Conservation (phyloP, 2,888 invertebrate genomes). For the Anthophora plumipes region DNA sequence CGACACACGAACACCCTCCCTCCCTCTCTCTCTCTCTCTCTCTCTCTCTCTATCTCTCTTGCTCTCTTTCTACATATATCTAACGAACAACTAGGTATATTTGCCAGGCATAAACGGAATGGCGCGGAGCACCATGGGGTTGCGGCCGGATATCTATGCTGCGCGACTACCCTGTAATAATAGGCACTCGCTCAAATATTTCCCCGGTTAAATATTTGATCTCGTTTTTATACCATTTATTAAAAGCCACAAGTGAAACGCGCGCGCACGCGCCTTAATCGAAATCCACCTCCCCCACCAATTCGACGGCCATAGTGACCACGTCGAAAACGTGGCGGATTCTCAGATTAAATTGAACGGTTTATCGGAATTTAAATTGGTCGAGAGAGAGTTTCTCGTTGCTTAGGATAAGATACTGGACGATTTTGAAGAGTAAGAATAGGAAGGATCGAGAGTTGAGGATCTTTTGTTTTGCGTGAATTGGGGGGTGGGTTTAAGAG, state of each 20-base stretch:
- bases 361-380: conserved; percentile 44
- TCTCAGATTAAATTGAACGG: background rate
- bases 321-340: conserved; percentile 10
- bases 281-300: conserved; percentile 28
- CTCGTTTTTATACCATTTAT: conserved; percentile 82
- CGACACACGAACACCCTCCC: conserved; percentile 66
- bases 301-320: conserved; percentile 2
- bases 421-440: background rate
- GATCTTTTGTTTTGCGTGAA: too few relatives aligned
- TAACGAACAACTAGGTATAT: conserved; percentile 79
- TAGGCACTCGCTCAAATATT: conserved; percentile 82
- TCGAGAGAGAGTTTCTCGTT: background rate
- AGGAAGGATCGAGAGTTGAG: background rate
- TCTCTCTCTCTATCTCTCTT: background rate
- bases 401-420: background rate
- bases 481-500: too few relatives aligned
- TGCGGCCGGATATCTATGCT: conserved; percentile 75
- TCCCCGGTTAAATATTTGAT: conserved; percentile 81
- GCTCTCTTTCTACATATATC: conserved; percentile 48
- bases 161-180: conserved; percentile 77
- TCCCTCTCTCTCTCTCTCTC: conserved; percentile 9
- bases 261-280: conserved; percentile 48
- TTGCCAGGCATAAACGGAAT: conserved; percentile 80
- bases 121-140: conserved; percentile 73
- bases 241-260: conserved; percentile 77